phyloP scores from a whole-genome alignment of 2,113 vertebrate species.

The Agapornis roseicollis region DNA sequence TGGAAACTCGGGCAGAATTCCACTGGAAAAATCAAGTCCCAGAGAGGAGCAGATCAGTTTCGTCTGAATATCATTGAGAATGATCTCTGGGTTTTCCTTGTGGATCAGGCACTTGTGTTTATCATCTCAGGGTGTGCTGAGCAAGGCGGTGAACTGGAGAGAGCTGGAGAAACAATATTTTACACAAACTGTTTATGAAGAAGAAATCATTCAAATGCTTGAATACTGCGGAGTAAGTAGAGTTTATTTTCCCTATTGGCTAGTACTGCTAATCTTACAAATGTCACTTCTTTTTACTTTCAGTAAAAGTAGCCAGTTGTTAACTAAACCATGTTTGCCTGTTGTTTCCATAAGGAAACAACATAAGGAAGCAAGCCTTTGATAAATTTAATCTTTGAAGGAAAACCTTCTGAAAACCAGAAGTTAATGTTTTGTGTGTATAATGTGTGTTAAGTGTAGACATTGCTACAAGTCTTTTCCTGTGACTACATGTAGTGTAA shows the following conservation, averaged over 20 bases:
- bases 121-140: slow-evolving; percentile 88
- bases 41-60: background rate
- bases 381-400: background rate
- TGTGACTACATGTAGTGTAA: background rate
- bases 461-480: background rate
- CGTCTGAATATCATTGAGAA: background rate
- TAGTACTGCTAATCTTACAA: background rate
- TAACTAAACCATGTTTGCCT: background rate
- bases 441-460: background rate
- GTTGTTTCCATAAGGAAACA: background rate
- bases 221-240: slow-evolving; percentile 95
- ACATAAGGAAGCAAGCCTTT: background rate
- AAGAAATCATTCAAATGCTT: slow-evolving; percentile 92
- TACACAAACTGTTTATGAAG: slow-evolving; percentile 89
- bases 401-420: background rate
- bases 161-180: slow-evolving; percentile 96
- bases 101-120: background rate
- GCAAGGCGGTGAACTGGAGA: slow-evolving; percentile 94
- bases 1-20: background rate
- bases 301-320: background rate
- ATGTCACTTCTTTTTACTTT: background rate
- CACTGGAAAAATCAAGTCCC: background rate
- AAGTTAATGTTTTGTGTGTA: background rate
- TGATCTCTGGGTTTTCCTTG: background rate
- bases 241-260: background rate